A percentile compares a stretch with the other conserved stretches of the same genome.
Conservation (phyloP, 1,140 invertebrate species). For the Drosophila tsacasi region DNA sequence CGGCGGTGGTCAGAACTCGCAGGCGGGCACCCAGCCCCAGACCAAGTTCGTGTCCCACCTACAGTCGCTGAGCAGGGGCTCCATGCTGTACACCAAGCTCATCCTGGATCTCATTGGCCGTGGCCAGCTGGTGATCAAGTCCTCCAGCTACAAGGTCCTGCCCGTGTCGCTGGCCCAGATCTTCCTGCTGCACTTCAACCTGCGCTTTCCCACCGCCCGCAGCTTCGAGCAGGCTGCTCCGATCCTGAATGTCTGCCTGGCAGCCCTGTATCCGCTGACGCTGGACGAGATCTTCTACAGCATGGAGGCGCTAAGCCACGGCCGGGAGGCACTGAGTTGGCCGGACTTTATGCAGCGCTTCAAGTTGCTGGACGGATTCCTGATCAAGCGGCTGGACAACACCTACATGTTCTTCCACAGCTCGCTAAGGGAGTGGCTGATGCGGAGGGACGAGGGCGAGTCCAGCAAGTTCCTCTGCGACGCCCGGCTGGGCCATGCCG, state of each 20-base stretch:
- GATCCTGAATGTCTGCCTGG: conserved; percentile 95
- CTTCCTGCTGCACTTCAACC: conserved; percentile 96
- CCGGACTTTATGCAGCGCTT: conserved; percentile 95
- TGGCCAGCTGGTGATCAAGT: conserved; percentile 97
- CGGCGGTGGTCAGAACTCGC: conserved; percentile 28
- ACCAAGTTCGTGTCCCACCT: conserved; percentile 94
- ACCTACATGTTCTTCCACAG: conserved; percentile 99
- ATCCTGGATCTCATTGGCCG: conserved; percentile 97
- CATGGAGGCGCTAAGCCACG: conserved; percentile 93
- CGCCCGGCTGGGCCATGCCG: conserved; percentile 94
- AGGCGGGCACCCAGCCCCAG: conserved; percentile 85
- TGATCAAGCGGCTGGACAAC: conserved; percentile 95
- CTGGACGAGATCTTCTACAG: conserved; percentile 97
- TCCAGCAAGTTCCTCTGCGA: conserved; percentile 96
- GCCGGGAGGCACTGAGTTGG: conserved; percentile 89
- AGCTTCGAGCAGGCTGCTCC: conserved; percentile 95
- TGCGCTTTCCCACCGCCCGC: conserved; percentile 94
- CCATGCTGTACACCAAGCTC: conserved; percentile 96
- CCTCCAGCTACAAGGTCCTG: conserved; percentile 95
- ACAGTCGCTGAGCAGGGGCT: conserved; percentile 92
- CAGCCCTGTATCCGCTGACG: conserved; percentile 95
- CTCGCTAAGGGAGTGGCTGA: conserved; percentile 98
- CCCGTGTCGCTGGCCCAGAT: conserved; percentile 97
- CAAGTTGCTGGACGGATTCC: conserved; percentile 92
- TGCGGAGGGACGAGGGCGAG: conserved; percentile 95